Evolutionary conservation across 2,797 vertebrate genomes (phyloP), one percentile per base, ranked within the genome.

Genomic region (Pseudomugil gertrudae): DNA sequence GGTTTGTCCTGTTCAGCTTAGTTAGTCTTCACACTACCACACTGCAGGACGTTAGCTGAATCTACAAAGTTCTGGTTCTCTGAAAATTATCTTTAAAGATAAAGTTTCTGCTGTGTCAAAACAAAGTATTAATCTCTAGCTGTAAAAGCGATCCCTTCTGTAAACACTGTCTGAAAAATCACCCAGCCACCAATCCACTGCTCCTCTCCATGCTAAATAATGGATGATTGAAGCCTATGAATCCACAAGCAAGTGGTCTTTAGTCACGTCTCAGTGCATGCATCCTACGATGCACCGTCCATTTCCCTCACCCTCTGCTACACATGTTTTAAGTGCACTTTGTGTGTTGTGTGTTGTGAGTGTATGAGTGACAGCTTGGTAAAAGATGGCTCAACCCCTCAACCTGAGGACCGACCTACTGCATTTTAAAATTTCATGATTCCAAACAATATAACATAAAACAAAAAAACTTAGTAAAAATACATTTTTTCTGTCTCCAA

Each of bases 241-340:
- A 90, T 92, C 89, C 86, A 85, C 73, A 79, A 90, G 89, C 91
- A 92, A 93, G 93, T 92, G 91, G 85, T 89, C 86, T 89, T 93
- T 91, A 92, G 88, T 88, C 84, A 90, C 87, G 78, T 89, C 76
- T 93, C 88, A 89, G 80, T 86, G 89, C 84, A 60, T 53, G 57
- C 83, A 78, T 81, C 83, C 80, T 38, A 73, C 84, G 68, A 84
- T 61, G 68, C 78, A 71, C 74, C 40, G 81, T 84, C 85, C 83
- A 76, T 74, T 84, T 78, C 57, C 77, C 69, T 79, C 59, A 77
- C 74, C 68, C 64, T 83, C 73, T 56, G 21, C 51, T 74, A 81
- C 79, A 83, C 79, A 65, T 76, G 56, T 81, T 87, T 80, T 79
- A 83, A 84, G 85, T 89, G 86, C 83, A 87, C 80, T 84, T 74